Evolutionary conservation across 2,113 vertebrate species (phyloP), one percentile per base, ranked within the genome.

Genomic region (Microcebus lehilahytsara): DNA sequence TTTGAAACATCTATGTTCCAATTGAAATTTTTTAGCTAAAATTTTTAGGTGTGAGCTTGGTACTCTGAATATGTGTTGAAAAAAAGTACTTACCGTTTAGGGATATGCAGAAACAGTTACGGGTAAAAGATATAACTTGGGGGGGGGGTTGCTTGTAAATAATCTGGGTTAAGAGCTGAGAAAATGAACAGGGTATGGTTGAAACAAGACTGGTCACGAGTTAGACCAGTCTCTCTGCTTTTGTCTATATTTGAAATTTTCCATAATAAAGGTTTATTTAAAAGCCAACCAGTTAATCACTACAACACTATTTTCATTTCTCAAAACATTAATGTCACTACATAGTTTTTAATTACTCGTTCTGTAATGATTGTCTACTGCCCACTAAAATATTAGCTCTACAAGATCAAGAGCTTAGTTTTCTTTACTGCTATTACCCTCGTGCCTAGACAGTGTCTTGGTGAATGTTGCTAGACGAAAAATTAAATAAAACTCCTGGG

Each of bases 241-340:
- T 66, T 80, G 3, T 40, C 9, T 13, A 66, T 46, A 42, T 88
- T 49, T 93, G 53, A 96, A 91, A 53, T 88, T 85, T 64, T 67
- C 62, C 62, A 58, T 23, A 42, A 58, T 60, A 37, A 79, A 93
- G 42, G 12, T 60, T 79, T 67, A 84, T 64, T 77, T 89, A 37
- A 92, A 97, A 71, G 88, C 27, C 91, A 96, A 85, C 60, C 72
- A 85, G 49, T 69, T 89, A 60, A 67, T 91, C 79, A 69, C 46
- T 30, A 30, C 17, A 78, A 83, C 19, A 69, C 58, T 32, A 53
- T 49, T 92, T 92, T 81, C 40, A 60, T 34, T 85, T 89, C 66
- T 77, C 53, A 27, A 30, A 10, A 79, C 60, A 79, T 58, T 79
- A 62, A 71, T 16, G 11, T 58, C 16, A 37, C 17, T n/a, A 22